Conservation (phyloP, 2,113 vertebrate species). For the Marmota flaviventris region DNA sequence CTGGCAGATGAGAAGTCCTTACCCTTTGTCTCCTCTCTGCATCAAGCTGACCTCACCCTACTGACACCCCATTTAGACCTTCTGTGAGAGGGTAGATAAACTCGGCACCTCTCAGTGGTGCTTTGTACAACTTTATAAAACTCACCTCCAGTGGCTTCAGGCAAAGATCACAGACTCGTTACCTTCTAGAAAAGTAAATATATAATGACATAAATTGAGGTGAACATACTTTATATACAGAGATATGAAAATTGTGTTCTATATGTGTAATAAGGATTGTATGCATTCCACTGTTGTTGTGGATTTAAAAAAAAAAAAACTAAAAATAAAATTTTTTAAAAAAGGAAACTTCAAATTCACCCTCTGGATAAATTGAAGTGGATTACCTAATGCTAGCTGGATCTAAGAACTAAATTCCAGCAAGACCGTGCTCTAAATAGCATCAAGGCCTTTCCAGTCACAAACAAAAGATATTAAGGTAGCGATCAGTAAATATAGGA, state of each 20-base stretch:
- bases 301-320: no score
- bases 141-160: background rate
- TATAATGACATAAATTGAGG: no score
- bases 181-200: background rate
- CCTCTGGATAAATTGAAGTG: background rate
- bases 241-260: no score
- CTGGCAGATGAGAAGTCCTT: background rate
- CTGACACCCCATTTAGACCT: no score
- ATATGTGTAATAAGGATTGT: no score
- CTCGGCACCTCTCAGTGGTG: background rate
- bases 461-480: background rate
- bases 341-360: background rate
- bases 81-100: no score
- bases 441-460: background rate
- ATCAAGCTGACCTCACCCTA: background rate
- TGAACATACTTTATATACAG: no score
- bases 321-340: no score
- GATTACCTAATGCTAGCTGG: background rate
- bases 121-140: background rate
- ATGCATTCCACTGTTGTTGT: no score
- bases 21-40: background rate
- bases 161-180: background rate
- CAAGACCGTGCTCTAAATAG: background rate
- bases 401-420: background rate
- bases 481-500: background rate